Conservation (phyloP, 2,113 vertebrate genomes). For the Nothobranchius kuhntae region DNA sequence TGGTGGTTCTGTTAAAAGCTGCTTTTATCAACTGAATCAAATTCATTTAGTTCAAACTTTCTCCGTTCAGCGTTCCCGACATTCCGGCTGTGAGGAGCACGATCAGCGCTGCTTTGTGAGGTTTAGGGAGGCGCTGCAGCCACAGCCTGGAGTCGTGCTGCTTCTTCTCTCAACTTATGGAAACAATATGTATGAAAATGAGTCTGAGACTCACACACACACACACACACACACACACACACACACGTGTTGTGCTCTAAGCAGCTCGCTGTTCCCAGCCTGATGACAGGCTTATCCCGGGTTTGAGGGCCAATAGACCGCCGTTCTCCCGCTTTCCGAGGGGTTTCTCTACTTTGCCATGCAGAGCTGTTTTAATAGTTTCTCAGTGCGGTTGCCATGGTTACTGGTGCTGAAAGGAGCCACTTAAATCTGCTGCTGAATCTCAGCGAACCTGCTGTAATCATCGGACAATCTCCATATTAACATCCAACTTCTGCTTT, state of each 20-base stretch:
- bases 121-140: background rate
- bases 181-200: constrained; percentile 76
- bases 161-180: constrained; percentile 42
- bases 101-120: too few relatives aligned
- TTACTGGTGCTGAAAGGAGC: constrained; percentile 62
- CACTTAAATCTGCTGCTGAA: constrained; percentile 72
- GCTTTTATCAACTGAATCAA: too few relatives aligned
- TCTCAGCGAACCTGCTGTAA: constrained; percentile 71
- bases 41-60: too few relatives aligned
- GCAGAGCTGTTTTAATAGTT: constrained; percentile 73
- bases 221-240: too few relatives aligned
- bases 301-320: constrained; percentile 62
- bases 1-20: too few relatives aligned
- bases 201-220: constrained; percentile 31
- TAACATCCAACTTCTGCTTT: constrained; percentile 65
- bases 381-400: constrained; percentile 76
- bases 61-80: too few relatives aligned
- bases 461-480: constrained; percentile 74
- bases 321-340: constrained; percentile 50
- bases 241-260: constrained; percentile 55
- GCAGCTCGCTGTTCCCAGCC: constrained; percentile 66
- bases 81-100: too few relatives aligned
- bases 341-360: constrained; percentile 64
- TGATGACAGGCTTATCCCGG: constrained; percentile 77
- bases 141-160: constrained; percentile 7